A percentile compares a stretch with the other conserved stretches of the same genome.
Evolutionary conservation across 2,113 vertebrate species (phyloP).

Genomic region (Oxyruncus cristatus): DNA sequence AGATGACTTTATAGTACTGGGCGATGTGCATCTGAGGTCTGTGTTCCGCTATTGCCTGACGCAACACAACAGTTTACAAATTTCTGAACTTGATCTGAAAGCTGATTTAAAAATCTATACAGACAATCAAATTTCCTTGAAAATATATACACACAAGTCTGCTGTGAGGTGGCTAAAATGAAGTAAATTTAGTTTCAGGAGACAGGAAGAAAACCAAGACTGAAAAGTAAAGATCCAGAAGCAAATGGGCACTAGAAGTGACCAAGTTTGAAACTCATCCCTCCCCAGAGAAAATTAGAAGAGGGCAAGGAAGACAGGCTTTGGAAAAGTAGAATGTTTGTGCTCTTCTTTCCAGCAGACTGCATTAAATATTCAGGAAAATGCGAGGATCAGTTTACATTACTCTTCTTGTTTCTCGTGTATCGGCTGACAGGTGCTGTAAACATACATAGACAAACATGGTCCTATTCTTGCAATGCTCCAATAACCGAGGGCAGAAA

Average conservation of each 20-base stretch:
- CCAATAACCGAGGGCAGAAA: constrained; percentile 63
- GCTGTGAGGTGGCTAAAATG: constrained; percentile 89
- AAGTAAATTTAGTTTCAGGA: constrained; percentile 88
- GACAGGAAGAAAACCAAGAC: constrained; percentile 86
- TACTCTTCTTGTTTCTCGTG: constrained; percentile 89
- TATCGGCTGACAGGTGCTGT: constrained; percentile 89
- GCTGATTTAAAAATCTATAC: constrained; percentile 91
- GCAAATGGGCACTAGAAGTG: constrained; percentile 79
- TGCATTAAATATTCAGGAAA: constrained; percentile 89
- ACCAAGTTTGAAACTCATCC: constrained; percentile 82
- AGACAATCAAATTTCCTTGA: constrained; percentile 87
- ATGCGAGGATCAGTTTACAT: constrained; percentile 83
- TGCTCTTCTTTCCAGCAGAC: constrained; percentile 79
- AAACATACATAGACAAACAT: constrained; percentile 92
- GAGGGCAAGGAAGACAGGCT: constrained; percentile 79
- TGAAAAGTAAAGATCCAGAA: constrained; percentile 79
- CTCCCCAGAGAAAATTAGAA: constrained; percentile 82
- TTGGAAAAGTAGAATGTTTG: constrained; percentile 80
- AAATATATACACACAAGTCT: constrained; percentile 93
- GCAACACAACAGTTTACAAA: constrained; percentile 90
- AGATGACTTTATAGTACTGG: constrained; percentile 82
- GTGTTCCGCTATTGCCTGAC: constrained; percentile 71
- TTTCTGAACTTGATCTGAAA: constrained; percentile 89
- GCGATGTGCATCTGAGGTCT: constrained; percentile 76
- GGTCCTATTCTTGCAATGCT: constrained; percentile 65